Base-by-base conservation (phyloP, 2,113 vertebrate genomes). In the Phoenicopterus ruber region DNA sequence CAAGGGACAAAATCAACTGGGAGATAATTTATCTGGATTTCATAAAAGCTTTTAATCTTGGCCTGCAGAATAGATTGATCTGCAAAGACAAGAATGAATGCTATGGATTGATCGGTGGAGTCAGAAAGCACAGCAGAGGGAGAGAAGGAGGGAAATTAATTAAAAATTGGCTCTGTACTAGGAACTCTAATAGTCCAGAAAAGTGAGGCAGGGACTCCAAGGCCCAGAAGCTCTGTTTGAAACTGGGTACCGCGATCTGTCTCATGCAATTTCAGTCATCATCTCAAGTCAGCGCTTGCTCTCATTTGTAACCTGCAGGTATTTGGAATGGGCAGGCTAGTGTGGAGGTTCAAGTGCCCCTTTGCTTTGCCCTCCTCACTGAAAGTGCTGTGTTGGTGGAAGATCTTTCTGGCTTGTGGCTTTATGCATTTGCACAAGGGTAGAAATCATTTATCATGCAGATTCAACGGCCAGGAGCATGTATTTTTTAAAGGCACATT, bases 1-100 rank as follows among this genome's bases (percentile, higher is more conserved):
- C 94, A 86, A 93, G 91, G 81, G 89, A 94, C 96, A 94, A 47
- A 96, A 96, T 96, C 93, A 95, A 74, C 94, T 76, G 85, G 92
- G 67, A 44, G 63, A 87, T 79, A 71, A 92, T 94, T 91, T 89
- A 80, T 96, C 88, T 80, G 82, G 76, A 93, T 94, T 94, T 97
- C 93, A 93, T 94, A 88, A 93, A 96, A 93, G 82, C 94, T 92
- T 85, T 96, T 84, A 89, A 89, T 94, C 66, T 88, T 67, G 69
- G 80, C 67, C 86, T 81, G 72, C 65, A 57, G 76, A 79, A 93
- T 46, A 59, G 80, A 80, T 86, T 81, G 94, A 89, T 95, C 91
- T 74, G 94, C 82, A 91, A 82, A 88, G 89, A 71, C 94, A 72
- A 21, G 89, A 93, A 78, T 77, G 89, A 94, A 82, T 74, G 81